Base-by-base conservation (phyloP, 2,888 invertebrate genomes). In the Imbricaverruca yamaguchii region DNA sequence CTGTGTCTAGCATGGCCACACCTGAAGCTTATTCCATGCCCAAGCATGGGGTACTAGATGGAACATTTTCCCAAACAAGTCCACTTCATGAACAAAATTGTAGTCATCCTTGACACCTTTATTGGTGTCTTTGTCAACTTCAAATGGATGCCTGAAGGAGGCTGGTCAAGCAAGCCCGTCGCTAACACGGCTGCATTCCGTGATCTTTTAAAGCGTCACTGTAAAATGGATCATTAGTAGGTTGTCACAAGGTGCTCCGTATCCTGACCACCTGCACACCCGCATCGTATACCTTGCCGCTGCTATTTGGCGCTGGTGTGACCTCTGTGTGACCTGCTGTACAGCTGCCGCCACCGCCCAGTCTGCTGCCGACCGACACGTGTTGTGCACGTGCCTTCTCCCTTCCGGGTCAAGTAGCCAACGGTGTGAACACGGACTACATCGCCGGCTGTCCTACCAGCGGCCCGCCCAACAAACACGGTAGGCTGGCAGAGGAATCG, bases 331-430 rank as follows among this genome's bases (percentile, higher is more conserved):
- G 39, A 39, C 39, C 65, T 59, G 11, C 23, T 18, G 83, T 83
- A 83, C 83, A 59, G 80, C 83, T 21, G 83, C 84, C 69, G 83
- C 83, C 18, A 83, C 83, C 21, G 83, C 83, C 80, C 83, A 83
- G 80, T 69, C 81, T 25, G 15, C 80, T 23, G 56, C 55, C 18
- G 80, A 80, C 67, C 59, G 57, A 65, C 25, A 21, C 15, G 12
- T 80, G 67, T 63, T 81, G 79, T 23, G 80, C 81, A 21, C 81
- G 81, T 15, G 80, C 80, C 78, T 81, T 81, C 39, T 82, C 82
- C 39, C 82, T 82, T 80, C 80, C 78, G 59, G 82, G 80, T 80
- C 83, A 82, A 2, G 83, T 81, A 81, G 82, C 82, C 74, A 83
- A 82, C 67, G 81, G 80, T 69, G 82, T 83, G 81, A 82, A 83